A percentile compares a stretch with the other conserved stretches of the same genome.
These are phyloP conservation scores for Anolis carolinensis DNA, from an alignment of 2,113 vertebrate species.

Conservation along the genomic window DNA sequence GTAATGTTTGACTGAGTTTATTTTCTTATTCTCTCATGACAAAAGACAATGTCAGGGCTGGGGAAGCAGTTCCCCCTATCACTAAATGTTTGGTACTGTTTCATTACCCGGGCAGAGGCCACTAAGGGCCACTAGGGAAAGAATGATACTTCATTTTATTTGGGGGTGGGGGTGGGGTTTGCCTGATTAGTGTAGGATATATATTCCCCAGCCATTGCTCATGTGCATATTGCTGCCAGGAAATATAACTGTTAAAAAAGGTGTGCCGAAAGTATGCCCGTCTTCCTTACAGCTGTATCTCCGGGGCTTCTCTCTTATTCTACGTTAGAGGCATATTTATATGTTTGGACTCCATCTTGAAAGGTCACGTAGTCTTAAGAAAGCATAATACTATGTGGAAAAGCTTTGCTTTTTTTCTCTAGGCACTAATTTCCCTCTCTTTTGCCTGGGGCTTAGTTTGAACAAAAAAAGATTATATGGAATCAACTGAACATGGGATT, in stretches of 20 bases:
- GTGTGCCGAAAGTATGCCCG: neutral
- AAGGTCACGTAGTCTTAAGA: neutral
- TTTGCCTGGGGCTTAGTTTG: neutral
- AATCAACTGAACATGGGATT: neutral
- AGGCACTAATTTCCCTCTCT: neutral
- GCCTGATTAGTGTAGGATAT: too few species aligned
- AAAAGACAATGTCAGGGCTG: too few species aligned
- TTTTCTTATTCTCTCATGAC: too few species aligned
- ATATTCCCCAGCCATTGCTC: too few species aligned
- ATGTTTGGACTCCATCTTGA: neutral
- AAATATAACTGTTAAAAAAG: neutral
- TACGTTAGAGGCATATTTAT: neutral
- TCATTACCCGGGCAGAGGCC: too few species aligned
- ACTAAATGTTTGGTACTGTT: too few species aligned
- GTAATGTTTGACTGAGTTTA: neutral
- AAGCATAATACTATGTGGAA: neutral
- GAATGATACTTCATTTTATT: neutral
- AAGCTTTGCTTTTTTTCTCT: neutral
- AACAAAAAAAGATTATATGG: neutral
- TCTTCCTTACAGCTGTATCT: neutral
- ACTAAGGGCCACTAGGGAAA: too few species aligned
- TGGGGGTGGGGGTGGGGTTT: neutral
- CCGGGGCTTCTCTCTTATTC: neutral
- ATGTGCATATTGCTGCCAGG: neutral
- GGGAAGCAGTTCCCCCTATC: too few species aligned